A percentile compares a stretch with the other conserved stretches of the same genome.
Evolutionary conservation across 2,113 vertebrate genomes (phyloP).

Genomic region (Hoplias malabaricus): DNA sequence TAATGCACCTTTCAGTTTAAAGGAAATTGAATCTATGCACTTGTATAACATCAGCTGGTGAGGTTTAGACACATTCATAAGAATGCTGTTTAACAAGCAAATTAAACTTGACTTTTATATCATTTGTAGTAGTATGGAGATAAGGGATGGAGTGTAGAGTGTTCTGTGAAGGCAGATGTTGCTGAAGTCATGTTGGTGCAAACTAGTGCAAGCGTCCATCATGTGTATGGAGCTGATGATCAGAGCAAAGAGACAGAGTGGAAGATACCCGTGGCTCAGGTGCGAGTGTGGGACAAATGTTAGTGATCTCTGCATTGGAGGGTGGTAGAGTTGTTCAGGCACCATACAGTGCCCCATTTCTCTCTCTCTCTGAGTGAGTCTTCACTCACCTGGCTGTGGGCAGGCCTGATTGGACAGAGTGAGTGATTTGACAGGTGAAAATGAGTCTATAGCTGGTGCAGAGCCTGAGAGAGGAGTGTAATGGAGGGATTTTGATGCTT

Average conservation of each 20-base stretch:
- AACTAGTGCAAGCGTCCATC: neutral
- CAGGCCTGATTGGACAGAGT: slow-evolving; percentile 33
- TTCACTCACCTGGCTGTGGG: slow-evolving; percentile 23
- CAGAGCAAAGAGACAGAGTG: neutral
- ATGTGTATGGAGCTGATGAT: slow-evolving; percentile 9
- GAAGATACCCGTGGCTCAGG: slow-evolving; percentile 22
- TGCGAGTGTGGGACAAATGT: slow-evolving; percentile 25
- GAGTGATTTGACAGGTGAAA: slow-evolving; percentile 37
- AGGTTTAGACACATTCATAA: too few species aligned
- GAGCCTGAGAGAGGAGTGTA: neutral
- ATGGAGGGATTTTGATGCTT: slow-evolving; percentile 23
- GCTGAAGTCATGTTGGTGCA: neutral
- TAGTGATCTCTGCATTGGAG: slow-evolving; percentile 10
- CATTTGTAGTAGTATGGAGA: too few species aligned
- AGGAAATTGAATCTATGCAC: too few species aligned
- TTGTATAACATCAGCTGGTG: too few species aligned
- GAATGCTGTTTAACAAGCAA: too few species aligned
- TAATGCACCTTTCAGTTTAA: too few species aligned
- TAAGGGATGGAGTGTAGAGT: too few species aligned
- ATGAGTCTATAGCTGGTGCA: slow-evolving; percentile 10
- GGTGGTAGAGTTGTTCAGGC: slow-evolving; percentile 14
- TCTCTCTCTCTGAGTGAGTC: neutral
- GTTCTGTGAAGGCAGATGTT: too few species aligned
- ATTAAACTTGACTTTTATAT: too few species aligned
- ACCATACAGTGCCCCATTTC: neutral